phyloP scores from a whole-genome alignment of 2,888 invertebrate genomes.

The Folsomia manolachei region DNA sequence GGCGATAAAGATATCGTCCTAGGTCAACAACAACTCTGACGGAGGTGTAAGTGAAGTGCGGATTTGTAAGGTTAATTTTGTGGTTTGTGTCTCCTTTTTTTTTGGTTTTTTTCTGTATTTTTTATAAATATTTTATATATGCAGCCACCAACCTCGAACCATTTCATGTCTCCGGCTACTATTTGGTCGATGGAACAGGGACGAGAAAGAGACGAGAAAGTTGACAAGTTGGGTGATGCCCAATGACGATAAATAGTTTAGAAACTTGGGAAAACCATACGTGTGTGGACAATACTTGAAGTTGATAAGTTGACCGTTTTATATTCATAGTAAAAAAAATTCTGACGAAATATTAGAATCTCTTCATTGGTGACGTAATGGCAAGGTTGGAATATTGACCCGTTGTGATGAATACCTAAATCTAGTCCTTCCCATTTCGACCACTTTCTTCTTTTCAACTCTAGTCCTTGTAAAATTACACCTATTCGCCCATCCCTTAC shows the following conservation, averaged over 20 bases:
- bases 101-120: neutral
- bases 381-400: too few species aligned
- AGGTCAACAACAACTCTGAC: neutral
- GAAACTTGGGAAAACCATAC: constrained; percentile 17
- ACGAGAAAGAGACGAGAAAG: constrained; percentile 6
- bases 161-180: constrained; percentile 16
- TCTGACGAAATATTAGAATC: too few species aligned
- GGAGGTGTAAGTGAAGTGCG: constrained; percentile 1
- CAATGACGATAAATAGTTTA: neutral
- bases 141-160: neutral
- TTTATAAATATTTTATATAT: too few species aligned
- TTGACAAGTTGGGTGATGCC: neutral
- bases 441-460: too few species aligned
- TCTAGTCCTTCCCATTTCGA: too few species aligned
- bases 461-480: too few species aligned
- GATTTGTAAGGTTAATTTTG: neutral
- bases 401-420: too few species aligned
- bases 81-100: neutral
- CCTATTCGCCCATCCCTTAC: too few species aligned
- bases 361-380: too few species aligned
- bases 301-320: constrained; percentile 29
- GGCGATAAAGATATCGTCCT: neutral
- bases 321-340: too few species aligned
- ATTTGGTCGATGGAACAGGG: neutral
- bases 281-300: neutral